These are phyloP conservation scores for Mythimna pallens DNA, from an alignment of 2,888 invertebrate species.

Conservation along the genomic window DNA sequence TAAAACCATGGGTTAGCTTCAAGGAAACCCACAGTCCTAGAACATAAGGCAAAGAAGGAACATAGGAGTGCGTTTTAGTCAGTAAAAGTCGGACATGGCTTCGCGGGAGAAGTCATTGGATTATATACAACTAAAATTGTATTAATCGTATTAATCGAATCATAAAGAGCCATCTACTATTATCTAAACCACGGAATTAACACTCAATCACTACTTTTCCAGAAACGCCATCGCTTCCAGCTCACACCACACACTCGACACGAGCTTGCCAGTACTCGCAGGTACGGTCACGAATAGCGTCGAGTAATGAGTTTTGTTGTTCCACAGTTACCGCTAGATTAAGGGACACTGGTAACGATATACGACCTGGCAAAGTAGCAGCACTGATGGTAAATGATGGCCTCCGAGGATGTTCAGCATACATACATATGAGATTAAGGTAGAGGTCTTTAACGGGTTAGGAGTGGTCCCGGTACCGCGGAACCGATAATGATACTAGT, in stretches of 20 bases:
- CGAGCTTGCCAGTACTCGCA: conserved; percentile 82
- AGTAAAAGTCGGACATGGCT: too few species aligned
- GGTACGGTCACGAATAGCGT: conserved; percentile 82
- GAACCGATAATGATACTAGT: conserved; percentile 41
- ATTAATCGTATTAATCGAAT: too few species aligned
- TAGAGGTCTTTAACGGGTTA: conserved; percentile 36
- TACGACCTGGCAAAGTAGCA: conserved; percentile 70
- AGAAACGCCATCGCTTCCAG: conserved; percentile 53
- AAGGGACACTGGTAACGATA: conserved; percentile 80
- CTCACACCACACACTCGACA: conserved; percentile 65
- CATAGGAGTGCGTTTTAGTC: too few species aligned
- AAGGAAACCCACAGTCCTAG: too few species aligned
- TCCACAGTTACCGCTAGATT: conserved; percentile 84
- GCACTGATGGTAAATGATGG: conserved; percentile 66
- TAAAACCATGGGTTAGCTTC: too few species aligned
- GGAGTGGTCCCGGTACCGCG: conserved; percentile 18
- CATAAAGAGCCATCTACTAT: rapidly evolving
- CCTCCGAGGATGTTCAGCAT: conserved; percentile 44
- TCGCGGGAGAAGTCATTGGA: too few species aligned
- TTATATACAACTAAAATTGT: background rate
- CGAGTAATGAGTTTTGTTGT: conserved; percentile 89
- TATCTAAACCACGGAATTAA: background rate
- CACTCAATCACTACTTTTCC: background rate
- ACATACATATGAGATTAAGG: conserved; percentile 38
- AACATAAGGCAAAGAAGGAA: too few species aligned